Evolutionary conservation across 2,113 vertebrate genomes (phyloP).

Genomic region (Hydrolagus affinis): DNA sequence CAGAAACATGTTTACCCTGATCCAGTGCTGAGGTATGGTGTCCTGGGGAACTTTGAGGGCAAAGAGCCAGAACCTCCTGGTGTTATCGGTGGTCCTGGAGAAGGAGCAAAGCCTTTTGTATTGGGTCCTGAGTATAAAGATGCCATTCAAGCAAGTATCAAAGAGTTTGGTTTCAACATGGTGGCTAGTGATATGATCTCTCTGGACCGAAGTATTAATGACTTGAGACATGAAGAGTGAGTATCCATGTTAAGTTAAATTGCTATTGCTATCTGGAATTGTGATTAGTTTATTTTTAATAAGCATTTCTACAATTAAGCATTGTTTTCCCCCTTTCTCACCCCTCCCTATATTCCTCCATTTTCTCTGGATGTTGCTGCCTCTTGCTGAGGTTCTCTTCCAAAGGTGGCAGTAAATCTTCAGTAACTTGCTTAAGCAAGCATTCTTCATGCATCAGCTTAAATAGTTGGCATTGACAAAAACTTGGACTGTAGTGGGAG

Average conservation of each 20-base stretch:
- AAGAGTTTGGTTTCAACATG: slow-evolving; percentile 99
- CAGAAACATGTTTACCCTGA: slow-evolving; percentile 68
- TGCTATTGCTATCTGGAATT: background rate
- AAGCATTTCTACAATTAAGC: background rate
- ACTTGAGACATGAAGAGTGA: slow-evolving; percentile 94
- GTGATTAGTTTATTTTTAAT: background rate
- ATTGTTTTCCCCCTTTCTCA: background rate
- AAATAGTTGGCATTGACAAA: too few species aligned
- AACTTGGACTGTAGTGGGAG: too few species aligned
- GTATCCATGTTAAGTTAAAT: slow-evolving; percentile 42
- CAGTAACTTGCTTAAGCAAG: too few species aligned
- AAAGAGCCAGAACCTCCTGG: slow-evolving; percentile 81
- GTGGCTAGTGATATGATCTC: slow-evolving; percentile 98
- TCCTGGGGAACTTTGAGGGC: slow-evolving; percentile 84
- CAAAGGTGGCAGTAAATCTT: too few species aligned
- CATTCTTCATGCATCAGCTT: too few species aligned
- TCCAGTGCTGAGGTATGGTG: slow-evolving; percentile 70
- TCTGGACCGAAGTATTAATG: slow-evolving; percentile 79
- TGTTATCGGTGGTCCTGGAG: slow-evolving; percentile 76
- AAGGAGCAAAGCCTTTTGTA: slow-evolving; percentile 78
- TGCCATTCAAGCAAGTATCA: slow-evolving; percentile 79
- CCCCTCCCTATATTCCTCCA: background rate
- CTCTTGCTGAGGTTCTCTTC: too few species aligned
- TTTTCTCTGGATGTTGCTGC: background rate
- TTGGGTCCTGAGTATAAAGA: slow-evolving; percentile 88